Base-by-base conservation (phyloP, 2,113 vertebrate species). In the Phasianus colchicus region DNA sequence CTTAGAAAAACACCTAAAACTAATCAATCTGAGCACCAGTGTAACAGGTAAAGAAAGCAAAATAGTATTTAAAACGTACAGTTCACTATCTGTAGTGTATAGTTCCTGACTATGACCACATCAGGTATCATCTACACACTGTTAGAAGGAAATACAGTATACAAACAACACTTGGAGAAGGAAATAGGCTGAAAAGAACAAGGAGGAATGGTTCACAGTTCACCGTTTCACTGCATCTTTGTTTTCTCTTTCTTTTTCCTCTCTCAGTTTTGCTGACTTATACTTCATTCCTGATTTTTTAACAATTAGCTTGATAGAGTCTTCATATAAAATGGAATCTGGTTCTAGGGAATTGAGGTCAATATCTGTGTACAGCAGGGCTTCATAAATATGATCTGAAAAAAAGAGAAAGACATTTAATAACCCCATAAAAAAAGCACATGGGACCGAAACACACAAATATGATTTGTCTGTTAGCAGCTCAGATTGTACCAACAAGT, bases 201-300 rank as follows among this genome's bases (percentile, higher is more conserved):
- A 11, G 70, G 72, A 76, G 55, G 30, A 52, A 20, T n/a, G 72
- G 77, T 21, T 77, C 55, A 43, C 25, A 74, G 27, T 58, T 97
- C 97, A 99, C 99, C 98, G 98, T 93, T 90, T 98, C 43, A 97
- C 88, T 24, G 96, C 98, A 81, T 99, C 99, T 93, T 96, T 98
- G 96, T 99, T 98, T 97, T 98, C 95, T 86, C 97, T 98, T 88
- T 96, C 98, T 74, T 95, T 96, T 60, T 96, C 96, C 79, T 97
- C 94, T 55, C 97, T 98, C 91, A 99, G 92, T 84, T 98, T 98
- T 90, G 97, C 98, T 93, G 98, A 99, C 82, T 95, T 98, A 94
- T 97, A 98, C 91, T 99, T 99, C 99, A 99, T 99, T 43, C 98
- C 99, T 3, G 98, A 98, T 38, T 97, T 98, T 54, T 97, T 98